Percentiles rank a stretch among this genome's conserved stretches.
Conservation (phyloP, 2,113 vertebrate species). For the Platichthys flesus region DNA sequence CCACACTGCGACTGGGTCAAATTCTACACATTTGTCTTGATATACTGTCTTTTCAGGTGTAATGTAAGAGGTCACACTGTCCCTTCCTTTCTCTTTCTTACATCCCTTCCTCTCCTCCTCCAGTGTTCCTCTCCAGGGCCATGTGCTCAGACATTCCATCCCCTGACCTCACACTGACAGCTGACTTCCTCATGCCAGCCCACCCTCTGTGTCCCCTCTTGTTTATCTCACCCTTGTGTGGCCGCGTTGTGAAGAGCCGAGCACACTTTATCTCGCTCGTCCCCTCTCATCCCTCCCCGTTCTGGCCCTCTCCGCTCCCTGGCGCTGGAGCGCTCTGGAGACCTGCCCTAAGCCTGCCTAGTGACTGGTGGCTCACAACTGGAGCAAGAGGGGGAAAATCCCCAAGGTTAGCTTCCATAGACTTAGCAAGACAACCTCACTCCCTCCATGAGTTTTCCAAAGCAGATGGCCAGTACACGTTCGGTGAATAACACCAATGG, state of each 20-base stretch:
- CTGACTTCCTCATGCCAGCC: slow-evolving; percentile 82
- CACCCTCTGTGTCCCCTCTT: slow-evolving; percentile 69
- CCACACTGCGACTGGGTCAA: background rate
- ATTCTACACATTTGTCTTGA: background rate
- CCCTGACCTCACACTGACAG: slow-evolving; percentile 79
- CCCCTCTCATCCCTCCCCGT: slow-evolving; percentile 56
- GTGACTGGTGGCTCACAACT: slow-evolving; percentile 59
- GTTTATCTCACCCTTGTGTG: slow-evolving; percentile 74
- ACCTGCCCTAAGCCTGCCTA: slow-evolving; percentile 70
- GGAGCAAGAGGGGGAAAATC: slow-evolving; percentile 51
- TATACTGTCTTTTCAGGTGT: slow-evolving; percentile 12
- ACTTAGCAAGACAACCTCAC: slow-evolving; percentile 64
- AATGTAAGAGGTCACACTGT: slow-evolving; percentile 21
- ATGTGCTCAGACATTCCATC: slow-evolving; percentile 76
- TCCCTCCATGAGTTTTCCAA: slow-evolving; percentile 63
- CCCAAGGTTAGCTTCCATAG: slow-evolving; percentile 65
- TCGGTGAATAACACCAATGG: slow-evolving; percentile 61
- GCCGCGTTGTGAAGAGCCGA: slow-evolving; percentile 54
- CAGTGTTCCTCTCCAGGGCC: slow-evolving; percentile 45
- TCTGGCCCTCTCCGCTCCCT: slow-evolving; percentile 50
- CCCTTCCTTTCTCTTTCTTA: background rate
- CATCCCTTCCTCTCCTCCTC: slow-evolving; percentile 17
- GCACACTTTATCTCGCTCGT: slow-evolving; percentile 70
- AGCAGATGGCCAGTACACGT: slow-evolving; percentile 54
- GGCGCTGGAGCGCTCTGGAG: slow-evolving; percentile 57